A percentile compares a stretch with the other conserved stretches of the same genome.
Evolutionary conservation across 2,113 vertebrate genomes (phyloP).

Genomic region (Cochlearius cochlearius): DNA sequence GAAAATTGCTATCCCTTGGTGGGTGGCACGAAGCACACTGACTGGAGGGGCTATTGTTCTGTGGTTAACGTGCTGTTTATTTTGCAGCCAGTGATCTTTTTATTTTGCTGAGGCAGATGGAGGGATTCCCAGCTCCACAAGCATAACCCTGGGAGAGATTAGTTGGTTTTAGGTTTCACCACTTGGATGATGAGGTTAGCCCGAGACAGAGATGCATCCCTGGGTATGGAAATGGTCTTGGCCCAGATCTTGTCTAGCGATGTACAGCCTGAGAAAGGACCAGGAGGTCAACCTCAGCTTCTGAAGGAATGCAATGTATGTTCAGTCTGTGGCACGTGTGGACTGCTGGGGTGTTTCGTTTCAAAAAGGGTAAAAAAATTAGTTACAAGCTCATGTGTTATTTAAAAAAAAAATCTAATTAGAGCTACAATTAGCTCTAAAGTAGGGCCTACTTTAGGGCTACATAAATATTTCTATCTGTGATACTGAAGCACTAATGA

Average conservation of each 20-base stretch:
- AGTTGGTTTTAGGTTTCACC: slow-evolving; percentile 45
- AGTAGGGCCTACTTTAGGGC: background rate
- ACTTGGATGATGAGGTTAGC: slow-evolving; percentile 38
- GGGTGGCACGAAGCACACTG: background rate
- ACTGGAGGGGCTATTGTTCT: slow-evolving; percentile 20
- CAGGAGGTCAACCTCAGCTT: slow-evolving; percentile 22
- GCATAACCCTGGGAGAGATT: slow-evolving; percentile 26
- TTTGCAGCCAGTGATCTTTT: slow-evolving; percentile 35
- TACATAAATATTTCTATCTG: background rate
- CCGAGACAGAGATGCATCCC: background rate
- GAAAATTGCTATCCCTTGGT: background rate
- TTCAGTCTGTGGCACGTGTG: background rate
- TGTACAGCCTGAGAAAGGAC: slow-evolving; percentile 51
- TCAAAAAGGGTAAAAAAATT: background rate
- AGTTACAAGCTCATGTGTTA: background rate
- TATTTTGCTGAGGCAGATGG: slow-evolving; percentile 52
- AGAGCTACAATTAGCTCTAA: background rate
- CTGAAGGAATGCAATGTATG: slow-evolving; percentile 10
- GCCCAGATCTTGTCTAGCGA: background rate
- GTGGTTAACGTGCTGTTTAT: slow-evolving; percentile 30
- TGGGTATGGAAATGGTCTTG: slow-evolving; percentile 17
- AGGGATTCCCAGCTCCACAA: slow-evolving; percentile 54
- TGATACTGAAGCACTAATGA: background rate
- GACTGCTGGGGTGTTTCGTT: background rate
- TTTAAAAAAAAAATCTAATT: background rate